Evolutionary conservation across 2,113 vertebrate genomes (phyloP), one percentile per base, ranked within the genome.

Genomic region (Neolamprologus tretocephalus): DNA sequence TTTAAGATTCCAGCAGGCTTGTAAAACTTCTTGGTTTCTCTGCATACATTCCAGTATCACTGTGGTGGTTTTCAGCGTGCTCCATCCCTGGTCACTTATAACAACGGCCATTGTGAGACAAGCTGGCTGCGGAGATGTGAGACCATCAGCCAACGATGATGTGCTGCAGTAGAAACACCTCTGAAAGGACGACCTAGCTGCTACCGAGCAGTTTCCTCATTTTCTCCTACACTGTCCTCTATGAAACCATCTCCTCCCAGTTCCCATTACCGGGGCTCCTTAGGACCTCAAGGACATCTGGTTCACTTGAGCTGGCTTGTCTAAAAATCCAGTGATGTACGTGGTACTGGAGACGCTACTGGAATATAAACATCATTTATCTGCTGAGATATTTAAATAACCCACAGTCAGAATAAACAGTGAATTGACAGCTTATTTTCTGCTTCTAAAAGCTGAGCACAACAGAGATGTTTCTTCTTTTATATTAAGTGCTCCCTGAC

Each of bases 1-100:
- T 95, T 94, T 93, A 94, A 94, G 93, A 95, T 94, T 95, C 93
- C 94, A 96, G 93, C 85, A 94, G 90, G 94, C 94, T 94, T 93
- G 91, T 96, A 93, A 95, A 95, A 94, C 87, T 80, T 93, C 92
- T 91, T 84, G 92, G 95, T 94, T 95, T 93, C 92, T 88, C 85
- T 89, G 92, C 87, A 88, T 66, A 92, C 94, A 94, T 94, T 95
- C 95, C 93, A 94, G 90, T 85, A 95, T 94, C 94, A 92, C 89
- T 89, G 94, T 81, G 90, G 89, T 61, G 90, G 92, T 88, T 82
- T 78, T 91, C 58, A 92, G 91, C 88, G 87, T 82, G 89, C 85
- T 40, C 75, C 89, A 85, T 92, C 89, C 81, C 85, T 23, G 90
- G 91, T 94, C 87, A 86, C 49, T 91, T 85, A 87, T 68, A 91